phyloP scores from a whole-genome alignment of 2,797 vertebrate genomes.

The Paguma larvata region DNA sequence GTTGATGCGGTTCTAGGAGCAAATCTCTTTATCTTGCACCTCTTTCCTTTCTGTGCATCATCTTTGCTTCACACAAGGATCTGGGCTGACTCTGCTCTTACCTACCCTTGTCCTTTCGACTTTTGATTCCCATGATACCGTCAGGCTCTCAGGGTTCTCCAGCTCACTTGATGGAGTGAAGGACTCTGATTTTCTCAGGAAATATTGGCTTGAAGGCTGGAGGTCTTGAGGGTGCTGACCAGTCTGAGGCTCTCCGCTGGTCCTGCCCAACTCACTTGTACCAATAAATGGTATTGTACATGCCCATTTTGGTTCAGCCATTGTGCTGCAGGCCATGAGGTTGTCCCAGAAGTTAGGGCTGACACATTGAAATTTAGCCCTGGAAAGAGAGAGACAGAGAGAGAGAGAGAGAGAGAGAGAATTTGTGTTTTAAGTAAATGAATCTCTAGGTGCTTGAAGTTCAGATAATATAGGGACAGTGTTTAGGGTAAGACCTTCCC shows the following conservation, averaged over 20 bases:
- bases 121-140: neutral
- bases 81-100: neutral
- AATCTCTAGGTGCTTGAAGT: conserved; percentile 52
- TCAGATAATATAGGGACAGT: conserved; percentile 10
- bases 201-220: conserved; percentile 24
- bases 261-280: neutral
- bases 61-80: neutral
- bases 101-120: neutral
- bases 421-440: conserved; percentile 46
- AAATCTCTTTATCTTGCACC: neutral
- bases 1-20: neutral
- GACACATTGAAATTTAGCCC: neutral
- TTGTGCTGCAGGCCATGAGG: neutral
- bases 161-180: neutral
- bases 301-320: neutral
- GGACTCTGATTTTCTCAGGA: neutral
- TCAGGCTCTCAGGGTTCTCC: neutral
- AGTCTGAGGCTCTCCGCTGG: neutral
- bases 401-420: too few species aligned
- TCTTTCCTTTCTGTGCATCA: neutral
- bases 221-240: neutral
- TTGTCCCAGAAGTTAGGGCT: conserved; percentile 19
- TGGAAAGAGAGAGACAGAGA: neutral
- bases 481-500: conserved; percentile 12
- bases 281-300: neutral